phyloP scores from a whole-genome alignment of 2,113 vertebrate genomes.

The Leuciscus idus region DNA sequence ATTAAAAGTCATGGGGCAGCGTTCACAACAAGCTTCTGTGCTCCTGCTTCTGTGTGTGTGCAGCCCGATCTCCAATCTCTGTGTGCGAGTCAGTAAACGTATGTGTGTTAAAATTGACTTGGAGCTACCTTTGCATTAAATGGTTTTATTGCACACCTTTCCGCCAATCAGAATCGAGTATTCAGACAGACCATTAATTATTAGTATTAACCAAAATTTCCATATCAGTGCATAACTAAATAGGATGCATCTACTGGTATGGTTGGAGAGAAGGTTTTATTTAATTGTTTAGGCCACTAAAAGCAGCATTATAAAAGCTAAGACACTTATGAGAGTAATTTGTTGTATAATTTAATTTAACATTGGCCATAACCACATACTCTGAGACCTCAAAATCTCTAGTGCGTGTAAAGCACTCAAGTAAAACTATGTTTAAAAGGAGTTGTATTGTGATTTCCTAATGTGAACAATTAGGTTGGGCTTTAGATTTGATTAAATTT shows the following conservation, averaged over 20 bases:
- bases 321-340: not conserved
- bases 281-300: not conserved
- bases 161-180: too few relatives aligned
- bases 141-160: too few relatives aligned
- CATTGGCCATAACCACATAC: not conserved
- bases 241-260: not conserved
- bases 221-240: not conserved
- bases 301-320: not conserved
- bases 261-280: not conserved
- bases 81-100: too few relatives aligned
- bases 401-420: not conserved
- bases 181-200: too few relatives aligned
- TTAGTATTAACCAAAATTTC: too few relatives aligned
- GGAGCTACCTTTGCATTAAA: too few relatives aligned
- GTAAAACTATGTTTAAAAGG: not conserved
- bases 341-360: constrained; percentile 9
- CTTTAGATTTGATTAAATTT: constrained; percentile 14
- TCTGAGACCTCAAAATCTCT: not conserved
- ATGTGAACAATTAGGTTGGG: not conserved
- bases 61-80: too few relatives aligned
- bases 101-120: too few relatives aligned
- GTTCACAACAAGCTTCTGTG: too few relatives aligned
- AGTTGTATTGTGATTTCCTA: constrained; percentile 3
- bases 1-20: too few relatives aligned
- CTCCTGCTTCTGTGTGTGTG: too few relatives aligned